Conservation (phyloP, 1,140 invertebrate species). For the Dolichoris vasculosae region DNA sequence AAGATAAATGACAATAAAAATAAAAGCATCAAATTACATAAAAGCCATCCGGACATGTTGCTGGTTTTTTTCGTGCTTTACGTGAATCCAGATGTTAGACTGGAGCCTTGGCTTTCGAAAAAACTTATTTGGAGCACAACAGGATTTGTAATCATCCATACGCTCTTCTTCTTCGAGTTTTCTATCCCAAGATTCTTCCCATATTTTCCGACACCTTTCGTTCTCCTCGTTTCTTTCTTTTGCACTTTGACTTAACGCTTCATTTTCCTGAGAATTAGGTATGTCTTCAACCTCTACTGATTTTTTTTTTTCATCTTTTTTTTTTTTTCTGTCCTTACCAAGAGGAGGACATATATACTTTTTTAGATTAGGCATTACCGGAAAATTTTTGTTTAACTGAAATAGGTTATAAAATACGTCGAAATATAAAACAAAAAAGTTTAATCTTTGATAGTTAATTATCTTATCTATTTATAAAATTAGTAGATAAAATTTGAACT, state of each 20-base stretch:
- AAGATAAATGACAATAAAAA: constrained; percentile 24
- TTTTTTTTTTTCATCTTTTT: not conserved
- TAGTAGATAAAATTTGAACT: too few relatives aligned
- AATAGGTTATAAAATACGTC: constrained; percentile 17
- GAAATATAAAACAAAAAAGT: constrained; percentile 12
- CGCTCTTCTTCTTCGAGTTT: constrained; percentile 48
- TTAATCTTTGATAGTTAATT: not conserved
- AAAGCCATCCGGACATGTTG: constrained; percentile 56
- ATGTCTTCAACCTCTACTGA: not conserved
- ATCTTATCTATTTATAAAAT: too few relatives aligned
- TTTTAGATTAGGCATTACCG: not conserved
- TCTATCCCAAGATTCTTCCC: constrained; percentile 57
- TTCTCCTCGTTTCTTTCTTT: not conserved
- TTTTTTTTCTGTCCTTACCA: not conserved
- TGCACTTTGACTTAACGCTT: not conserved
- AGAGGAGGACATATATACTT: not conserved
- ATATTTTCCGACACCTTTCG: constrained; percentile 49
- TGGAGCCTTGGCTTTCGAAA: constrained; percentile 54
- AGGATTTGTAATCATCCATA: constrained; percentile 48
- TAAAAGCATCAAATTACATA: constrained; percentile 52
- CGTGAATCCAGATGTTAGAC: constrained; percentile 58
- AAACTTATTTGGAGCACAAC: constrained; percentile 48
- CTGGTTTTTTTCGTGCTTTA: constrained; percentile 48
- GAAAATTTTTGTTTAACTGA: not conserved
- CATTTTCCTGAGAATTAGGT: not conserved